Evolutionary conservation across 2,888 invertebrate species (phyloP).

Genomic region (Drosophila fulvimacula): DNA sequence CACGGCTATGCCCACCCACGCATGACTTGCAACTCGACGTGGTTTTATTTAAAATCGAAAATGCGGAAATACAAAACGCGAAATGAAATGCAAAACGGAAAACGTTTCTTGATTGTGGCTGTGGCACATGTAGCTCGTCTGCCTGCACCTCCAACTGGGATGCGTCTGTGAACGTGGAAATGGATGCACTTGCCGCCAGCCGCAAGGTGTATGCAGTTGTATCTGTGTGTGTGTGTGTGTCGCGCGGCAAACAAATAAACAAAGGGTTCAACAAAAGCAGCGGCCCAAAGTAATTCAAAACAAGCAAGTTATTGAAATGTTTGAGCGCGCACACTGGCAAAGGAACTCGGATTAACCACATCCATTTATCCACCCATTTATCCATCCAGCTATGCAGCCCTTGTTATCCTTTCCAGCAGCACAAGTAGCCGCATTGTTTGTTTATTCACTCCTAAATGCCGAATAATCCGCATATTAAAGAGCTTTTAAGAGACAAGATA

Average conservation of each 20-base stretch:
- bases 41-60: constrained; percentile 82
- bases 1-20: not conserved
- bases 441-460: constrained; percentile 55
- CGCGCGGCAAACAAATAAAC: constrained; percentile 68
- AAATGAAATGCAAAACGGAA: constrained; percentile 55
- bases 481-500: constrained; percentile 11
- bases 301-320: constrained; percentile 59
- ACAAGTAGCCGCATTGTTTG: constrained; percentile 46
- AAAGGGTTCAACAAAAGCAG: constrained; percentile 78
- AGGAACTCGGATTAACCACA: constrained; percentile 41
- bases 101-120: constrained; percentile 58
- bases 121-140: constrained; percentile 31
- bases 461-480: constrained; percentile 41
- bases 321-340: constrained; percentile 40
- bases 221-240: constrained; percentile 29
- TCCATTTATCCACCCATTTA: not conserved
- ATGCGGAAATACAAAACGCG: constrained; percentile 61
- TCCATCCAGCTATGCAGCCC: constrained; percentile 9
- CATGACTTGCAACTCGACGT: constrained; percentile 66
- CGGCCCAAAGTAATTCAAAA: constrained; percentile 78
- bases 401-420: constrained; percentile 44
- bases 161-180: constrained; percentile 21
- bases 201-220: constrained; percentile 69
- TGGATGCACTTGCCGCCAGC: constrained; percentile 69
- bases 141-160: constrained; percentile 14